Evolutionary conservation across 2,888 invertebrate species (phyloP).

Genomic region (Xylota sylvarum): DNA sequence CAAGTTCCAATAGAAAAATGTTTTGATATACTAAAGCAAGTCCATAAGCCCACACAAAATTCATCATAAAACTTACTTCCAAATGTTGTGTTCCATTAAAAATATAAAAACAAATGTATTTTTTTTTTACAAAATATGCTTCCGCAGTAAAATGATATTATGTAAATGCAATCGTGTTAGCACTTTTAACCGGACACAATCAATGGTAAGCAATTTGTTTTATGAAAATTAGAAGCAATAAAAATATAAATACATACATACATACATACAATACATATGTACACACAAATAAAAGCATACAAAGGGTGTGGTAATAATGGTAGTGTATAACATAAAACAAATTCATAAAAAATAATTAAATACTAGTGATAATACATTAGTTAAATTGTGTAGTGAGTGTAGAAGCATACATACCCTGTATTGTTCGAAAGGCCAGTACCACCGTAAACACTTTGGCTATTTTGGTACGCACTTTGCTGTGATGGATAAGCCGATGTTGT

Average conservation of each 20-base stretch:
- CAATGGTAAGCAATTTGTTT: constrained; percentile 7
- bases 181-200: constrained; percentile 5
- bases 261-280: constrained; percentile 7
- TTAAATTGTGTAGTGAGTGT: constrained; percentile 9
- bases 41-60: background rate
- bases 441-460: constrained; percentile 85
- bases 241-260: constrained; percentile 11
- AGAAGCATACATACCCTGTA: constrained; percentile 83
- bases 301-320: constrained; percentile 1
- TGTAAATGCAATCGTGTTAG: constrained; percentile 9
- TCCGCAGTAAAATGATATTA: background rate
- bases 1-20: background rate
- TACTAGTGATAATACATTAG: constrained; percentile 25
- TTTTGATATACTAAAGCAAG: background rate
- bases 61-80: constrained; percentile 22
- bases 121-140: background rate
- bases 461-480: constrained; percentile 85
- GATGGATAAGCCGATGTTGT: constrained; percentile 84
- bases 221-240: constrained; percentile 21
- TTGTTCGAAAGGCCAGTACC: constrained; percentile 84
- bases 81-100: constrained; percentile 3
- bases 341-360: constrained; percentile 15
- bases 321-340: constrained; percentile 33
- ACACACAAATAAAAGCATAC: constrained; percentile 34
- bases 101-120: background rate